Evolutionary conservation across 2,113 vertebrate species (phyloP).

Genomic region (Podarcis raffonei): DNA sequence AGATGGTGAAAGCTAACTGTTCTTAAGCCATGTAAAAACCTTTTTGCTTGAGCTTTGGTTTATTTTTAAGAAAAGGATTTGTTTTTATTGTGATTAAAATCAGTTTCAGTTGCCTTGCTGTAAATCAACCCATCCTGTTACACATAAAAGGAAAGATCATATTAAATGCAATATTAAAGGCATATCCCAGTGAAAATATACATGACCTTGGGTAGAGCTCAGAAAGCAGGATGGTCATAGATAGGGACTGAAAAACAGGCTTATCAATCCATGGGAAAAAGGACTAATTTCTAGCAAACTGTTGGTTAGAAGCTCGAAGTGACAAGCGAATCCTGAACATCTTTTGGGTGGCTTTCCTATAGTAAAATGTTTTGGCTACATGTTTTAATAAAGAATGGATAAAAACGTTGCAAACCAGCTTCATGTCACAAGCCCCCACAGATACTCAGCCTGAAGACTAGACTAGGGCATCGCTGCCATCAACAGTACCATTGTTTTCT

Average conservation of each 20-base stretch:
- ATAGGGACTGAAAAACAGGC: background rate
- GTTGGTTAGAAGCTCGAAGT: background rate
- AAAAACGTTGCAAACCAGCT: background rate
- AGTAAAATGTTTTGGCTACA: background rate
- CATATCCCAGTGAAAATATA: conserved; percentile 32
- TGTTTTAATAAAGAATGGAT: conserved; percentile 16
- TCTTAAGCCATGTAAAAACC: background rate
- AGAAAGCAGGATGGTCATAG: conserved; percentile 34
- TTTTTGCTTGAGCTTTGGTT: background rate
- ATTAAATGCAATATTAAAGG: conserved; percentile 36
- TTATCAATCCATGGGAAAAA: conserved; percentile 31
- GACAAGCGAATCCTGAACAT: background rate
- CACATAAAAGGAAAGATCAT: conserved; percentile 30
- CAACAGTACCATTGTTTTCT: background rate
- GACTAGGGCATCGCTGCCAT: background rate
- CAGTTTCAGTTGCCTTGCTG: background rate
- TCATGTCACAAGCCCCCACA: background rate
- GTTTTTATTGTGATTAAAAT: conserved; percentile 27
- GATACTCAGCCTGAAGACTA: background rate
- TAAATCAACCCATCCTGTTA: conserved; percentile 23
- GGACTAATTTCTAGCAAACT: conserved; percentile 7
- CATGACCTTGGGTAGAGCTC: background rate
- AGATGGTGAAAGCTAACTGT: conserved; percentile 5
- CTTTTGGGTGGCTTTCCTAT: background rate
- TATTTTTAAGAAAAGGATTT: conserved; percentile 5